Conservation (phyloP, 2,888 invertebrate genomes). For the Cryptosula pallasiana region DNA sequence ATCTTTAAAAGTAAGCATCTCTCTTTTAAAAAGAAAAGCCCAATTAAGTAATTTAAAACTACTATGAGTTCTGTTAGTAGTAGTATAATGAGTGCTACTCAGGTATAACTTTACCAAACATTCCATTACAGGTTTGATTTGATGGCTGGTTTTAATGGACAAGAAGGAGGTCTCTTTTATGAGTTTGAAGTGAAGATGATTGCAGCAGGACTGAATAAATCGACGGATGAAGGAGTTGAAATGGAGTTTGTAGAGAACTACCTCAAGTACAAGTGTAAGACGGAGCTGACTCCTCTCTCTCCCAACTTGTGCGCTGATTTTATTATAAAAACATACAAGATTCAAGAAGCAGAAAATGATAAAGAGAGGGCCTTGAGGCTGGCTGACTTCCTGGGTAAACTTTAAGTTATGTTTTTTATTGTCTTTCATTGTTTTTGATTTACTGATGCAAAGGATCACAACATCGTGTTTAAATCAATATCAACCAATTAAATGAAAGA, state of each 20-base stretch:
- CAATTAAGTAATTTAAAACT: too few relatives aligned
- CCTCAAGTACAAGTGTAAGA: not conserved
- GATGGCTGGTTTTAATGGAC: conserved; percentile 8
- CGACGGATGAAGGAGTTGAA: not conserved
- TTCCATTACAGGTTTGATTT: conserved; percentile 17
- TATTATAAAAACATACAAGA: not conserved
- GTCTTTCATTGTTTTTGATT: not conserved
- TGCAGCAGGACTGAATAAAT: not conserved
- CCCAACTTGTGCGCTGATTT: not conserved
- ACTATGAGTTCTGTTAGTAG: too few relatives aligned
- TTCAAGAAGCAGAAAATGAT: not conserved
- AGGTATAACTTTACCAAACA: too few relatives aligned
- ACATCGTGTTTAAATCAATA: too few relatives aligned
- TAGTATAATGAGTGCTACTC: too few relatives aligned
- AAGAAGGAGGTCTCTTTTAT: not conserved
- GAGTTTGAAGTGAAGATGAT: not conserved
- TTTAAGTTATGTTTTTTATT: not conserved
- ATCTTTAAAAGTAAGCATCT: not conserved
- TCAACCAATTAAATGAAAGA: too few relatives aligned
- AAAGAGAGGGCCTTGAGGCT: not conserved
- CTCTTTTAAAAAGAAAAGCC: too few relatives aligned
- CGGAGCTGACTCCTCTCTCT: conserved; percentile 5
- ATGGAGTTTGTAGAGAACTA: not conserved
- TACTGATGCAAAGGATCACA: too few relatives aligned
- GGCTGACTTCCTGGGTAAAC: not conserved